Evolutionary conservation across 2,113 vertebrate species (phyloP).

Genomic region (Anoura caudifer): DNA sequence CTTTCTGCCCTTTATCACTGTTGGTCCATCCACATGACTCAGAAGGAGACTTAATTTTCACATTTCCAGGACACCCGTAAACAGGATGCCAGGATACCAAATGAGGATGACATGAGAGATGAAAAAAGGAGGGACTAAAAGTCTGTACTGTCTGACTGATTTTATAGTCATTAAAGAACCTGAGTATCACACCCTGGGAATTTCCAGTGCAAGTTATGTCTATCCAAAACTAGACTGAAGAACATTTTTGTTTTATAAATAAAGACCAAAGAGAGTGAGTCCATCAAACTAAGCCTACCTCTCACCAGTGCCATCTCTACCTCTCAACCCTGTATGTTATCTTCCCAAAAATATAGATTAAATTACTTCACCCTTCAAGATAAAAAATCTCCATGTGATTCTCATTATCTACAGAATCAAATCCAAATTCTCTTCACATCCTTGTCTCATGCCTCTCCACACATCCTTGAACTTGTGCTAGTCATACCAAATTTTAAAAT

Average conservation of each 20-base stretch:
- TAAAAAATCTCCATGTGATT: constrained; percentile 2
- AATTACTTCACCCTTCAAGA: not conserved
- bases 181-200: not conserved
- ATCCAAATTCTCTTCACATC: not conserved
- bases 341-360: not conserved
- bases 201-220: not conserved
- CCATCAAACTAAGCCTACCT: not conserved
- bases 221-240: not conserved
- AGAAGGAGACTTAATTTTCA: not conserved
- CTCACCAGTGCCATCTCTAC: not conserved
- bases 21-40: not conserved
- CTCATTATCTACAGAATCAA: not conserved
- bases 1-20: not conserved
- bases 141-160: not conserved
- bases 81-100: not conserved
- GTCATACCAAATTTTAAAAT: not conserved
- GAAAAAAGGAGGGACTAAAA: not conserved
- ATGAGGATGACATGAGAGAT: not conserved
- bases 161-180: not conserved
- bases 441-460: not conserved
- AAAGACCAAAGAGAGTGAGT: not conserved
- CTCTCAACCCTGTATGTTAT: not conserved
- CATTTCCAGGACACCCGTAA: not conserved
- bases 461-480: not conserved
- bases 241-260: not conserved